Percentiles rank a stretch among this genome's conserved stretches.
These are phyloP conservation scores for Myanophis thanlyinensis DNA, from an alignment of 2,113 vertebrate genomes.

Conservation along the genomic window DNA sequence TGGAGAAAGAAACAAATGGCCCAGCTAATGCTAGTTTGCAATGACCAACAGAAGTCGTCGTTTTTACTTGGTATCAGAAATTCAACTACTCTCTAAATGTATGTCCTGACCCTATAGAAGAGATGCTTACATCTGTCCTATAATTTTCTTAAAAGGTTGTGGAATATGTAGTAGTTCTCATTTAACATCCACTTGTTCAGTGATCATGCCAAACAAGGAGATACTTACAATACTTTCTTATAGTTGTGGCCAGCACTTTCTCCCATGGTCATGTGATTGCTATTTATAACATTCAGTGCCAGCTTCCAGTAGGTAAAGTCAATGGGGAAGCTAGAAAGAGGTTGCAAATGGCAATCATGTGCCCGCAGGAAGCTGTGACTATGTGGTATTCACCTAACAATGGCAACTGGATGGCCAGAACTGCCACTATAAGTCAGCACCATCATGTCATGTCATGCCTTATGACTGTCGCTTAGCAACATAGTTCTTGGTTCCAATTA, in stretches of 20 bases:
- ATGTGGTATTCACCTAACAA: neutral
- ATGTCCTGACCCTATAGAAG: neutral
- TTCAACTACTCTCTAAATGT: neutral
- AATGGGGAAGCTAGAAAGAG: neutral
- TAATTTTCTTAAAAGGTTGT: neutral
- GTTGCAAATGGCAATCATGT: neutral
- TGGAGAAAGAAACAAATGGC: neutral
- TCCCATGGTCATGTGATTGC: neutral
- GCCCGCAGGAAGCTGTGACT: neutral
- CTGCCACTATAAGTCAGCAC: neutral
- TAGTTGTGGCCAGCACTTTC: neutral
- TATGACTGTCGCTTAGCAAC: neutral
- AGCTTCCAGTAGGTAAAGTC: neutral
- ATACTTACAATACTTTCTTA: neutral
- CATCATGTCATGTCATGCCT: neutral
- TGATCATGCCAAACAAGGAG: neutral
- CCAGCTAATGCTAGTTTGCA: neutral
- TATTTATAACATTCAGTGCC: neutral
- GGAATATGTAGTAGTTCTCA: neutral
- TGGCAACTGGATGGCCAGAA: neutral
- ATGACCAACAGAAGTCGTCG: neutral
- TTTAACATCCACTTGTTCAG: neutral
- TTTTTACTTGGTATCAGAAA: neutral
- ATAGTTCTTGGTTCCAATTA: neutral
- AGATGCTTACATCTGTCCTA: too few relatives aligned